Percentiles rank a stretch among this genome's conserved stretches.
Evolutionary conservation across 2,797 vertebrate genomes (phyloP).

Genomic region (Perodicticus potto): DNA sequence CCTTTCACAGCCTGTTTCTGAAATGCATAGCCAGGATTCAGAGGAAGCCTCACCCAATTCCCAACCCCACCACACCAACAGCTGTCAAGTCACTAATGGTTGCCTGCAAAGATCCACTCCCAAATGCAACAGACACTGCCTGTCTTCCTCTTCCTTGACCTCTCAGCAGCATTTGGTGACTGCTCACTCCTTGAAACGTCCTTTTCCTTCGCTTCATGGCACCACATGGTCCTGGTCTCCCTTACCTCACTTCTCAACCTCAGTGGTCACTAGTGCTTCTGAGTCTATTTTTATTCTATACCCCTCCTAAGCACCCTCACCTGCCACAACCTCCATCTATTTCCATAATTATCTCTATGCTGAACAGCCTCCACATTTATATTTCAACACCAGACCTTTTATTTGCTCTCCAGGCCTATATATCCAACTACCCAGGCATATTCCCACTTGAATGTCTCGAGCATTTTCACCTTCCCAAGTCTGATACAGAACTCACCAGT

Average conservation of each 20-base stretch:
- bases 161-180: neutral
- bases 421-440: neutral
- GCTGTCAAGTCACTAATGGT: neutral
- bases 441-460: neutral
- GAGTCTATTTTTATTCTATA: neutral
- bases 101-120: neutral
- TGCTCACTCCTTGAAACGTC: neutral
- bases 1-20: neutral
- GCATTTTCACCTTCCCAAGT: neutral
- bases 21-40: neutral
- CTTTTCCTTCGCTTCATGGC: neutral
- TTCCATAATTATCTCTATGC: neutral
- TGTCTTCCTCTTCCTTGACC: neutral
- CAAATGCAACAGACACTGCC: neutral
- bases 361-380: neutral
- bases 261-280: neutral
- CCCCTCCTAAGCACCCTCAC: neutral
- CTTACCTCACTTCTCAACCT: neutral
- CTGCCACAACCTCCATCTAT: neutral
- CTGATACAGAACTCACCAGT: neutral
- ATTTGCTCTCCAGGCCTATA: neutral
- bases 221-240: neutral
- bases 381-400: neutral
- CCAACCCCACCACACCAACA: neutral
- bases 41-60: neutral